Percentiles rank a stretch among this genome's conserved stretches.
phyloP scores from a whole-genome alignment of 2,113 vertebrate species.

The Poecilia latipinna region DNA sequence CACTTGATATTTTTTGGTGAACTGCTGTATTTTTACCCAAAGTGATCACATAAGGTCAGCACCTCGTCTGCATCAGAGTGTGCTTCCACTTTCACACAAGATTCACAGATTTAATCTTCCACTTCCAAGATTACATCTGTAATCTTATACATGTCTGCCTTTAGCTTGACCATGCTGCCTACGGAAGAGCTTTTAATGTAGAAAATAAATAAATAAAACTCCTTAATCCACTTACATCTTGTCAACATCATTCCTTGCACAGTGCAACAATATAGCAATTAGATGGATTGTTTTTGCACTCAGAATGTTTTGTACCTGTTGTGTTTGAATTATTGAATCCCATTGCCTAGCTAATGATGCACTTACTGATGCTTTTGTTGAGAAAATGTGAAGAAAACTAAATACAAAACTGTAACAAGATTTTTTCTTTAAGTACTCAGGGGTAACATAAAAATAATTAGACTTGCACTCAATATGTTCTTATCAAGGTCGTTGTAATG shows the following conservation, averaged over 20 bases:
- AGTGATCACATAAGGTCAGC: too few species aligned
- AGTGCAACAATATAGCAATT: background rate
- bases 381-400: slow-evolving; percentile 28
- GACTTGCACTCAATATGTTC: background rate
- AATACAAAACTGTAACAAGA: background rate
- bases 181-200: background rate
- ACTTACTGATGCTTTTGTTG: slow-evolving; percentile 22
- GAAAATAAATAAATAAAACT: background rate
- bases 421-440: slow-evolving; percentile 26
- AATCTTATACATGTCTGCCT: background rate
- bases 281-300: slow-evolving; percentile 10
- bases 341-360: slow-evolving; percentile 25
- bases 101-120: too few species aligned
- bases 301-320: slow-evolving; percentile 1
- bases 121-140: too few species aligned
- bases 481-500: slow-evolving; percentile 29
- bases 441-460: slow-evolving; percentile 8
- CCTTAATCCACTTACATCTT: slow-evolving; percentile 1
- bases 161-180: background rate
- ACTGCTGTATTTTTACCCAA: too few species aligned
- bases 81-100: too few species aligned
- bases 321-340: slow-evolving; percentile 8
- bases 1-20: too few species aligned
- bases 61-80: too few species aligned
- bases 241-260: background rate